Conservation (phyloP, 1,140 invertebrate genomes). For the Medauroidea extradentata region DNA sequence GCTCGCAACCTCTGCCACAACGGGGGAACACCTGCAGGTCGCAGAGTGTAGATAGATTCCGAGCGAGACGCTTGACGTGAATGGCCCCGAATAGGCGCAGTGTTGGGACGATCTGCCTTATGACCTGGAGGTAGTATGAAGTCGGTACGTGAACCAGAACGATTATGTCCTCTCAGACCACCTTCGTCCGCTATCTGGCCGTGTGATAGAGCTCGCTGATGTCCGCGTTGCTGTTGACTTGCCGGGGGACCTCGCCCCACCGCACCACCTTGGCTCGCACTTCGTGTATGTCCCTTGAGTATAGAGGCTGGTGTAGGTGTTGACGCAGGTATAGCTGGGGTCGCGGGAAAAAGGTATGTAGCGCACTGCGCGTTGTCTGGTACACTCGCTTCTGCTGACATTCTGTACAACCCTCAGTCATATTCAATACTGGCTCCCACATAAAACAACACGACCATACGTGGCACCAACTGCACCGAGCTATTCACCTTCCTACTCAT, state of each 20-base stretch:
- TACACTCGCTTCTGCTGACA: slow-evolving; percentile 9
- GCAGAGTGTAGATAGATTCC: slow-evolving; percentile 83
- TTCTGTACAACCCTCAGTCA: background rate
- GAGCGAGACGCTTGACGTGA: slow-evolving; percentile 62
- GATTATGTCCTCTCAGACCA: slow-evolving; percentile 59
- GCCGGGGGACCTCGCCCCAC: slow-evolving; percentile 50
- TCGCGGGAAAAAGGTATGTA: slow-evolving; percentile 8
- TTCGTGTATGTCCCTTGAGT: slow-evolving; percentile 59
- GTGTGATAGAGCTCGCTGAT: slow-evolving; percentile 80
- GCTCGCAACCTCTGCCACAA: slow-evolving; percentile 62
- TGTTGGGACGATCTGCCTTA: slow-evolving; percentile 28
- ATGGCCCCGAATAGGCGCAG: slow-evolving; percentile 46
- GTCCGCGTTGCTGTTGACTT: slow-evolving; percentile 65
- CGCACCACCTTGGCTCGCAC: slow-evolving; percentile 74
- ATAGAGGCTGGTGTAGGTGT: slow-evolving; percentile 3
- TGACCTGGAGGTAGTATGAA: slow-evolving; percentile 80
- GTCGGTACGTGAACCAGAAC: slow-evolving; percentile 79
- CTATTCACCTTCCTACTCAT: slow-evolving; percentile 11
- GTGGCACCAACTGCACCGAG: too few relatives aligned
- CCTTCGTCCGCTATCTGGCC: slow-evolving; percentile 68
- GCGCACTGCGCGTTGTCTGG: slow-evolving; percentile 7
- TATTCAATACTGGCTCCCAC: too few relatives aligned
- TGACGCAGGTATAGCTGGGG: background rate
- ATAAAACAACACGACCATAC: too few relatives aligned
- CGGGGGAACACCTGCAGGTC: slow-evolving; percentile 61